Percentiles rank a stretch among this genome's conserved stretches.
Evolutionary conservation across 2,113 vertebrate genomes (phyloP).

Genomic region (Callopanchax toddi): DNA sequence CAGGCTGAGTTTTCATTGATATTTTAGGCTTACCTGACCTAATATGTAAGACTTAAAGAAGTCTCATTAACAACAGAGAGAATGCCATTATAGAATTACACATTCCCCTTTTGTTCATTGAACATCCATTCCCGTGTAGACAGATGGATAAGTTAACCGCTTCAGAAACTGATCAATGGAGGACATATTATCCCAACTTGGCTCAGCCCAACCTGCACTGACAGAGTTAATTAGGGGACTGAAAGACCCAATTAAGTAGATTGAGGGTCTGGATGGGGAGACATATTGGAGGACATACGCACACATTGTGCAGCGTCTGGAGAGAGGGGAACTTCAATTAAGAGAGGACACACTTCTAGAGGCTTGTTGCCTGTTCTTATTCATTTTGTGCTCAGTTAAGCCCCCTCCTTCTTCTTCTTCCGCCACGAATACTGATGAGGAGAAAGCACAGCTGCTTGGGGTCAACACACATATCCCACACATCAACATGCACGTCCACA

Average conservation of each 20-base stretch:
- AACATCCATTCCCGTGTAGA: conserved; percentile 24
- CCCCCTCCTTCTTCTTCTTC: conserved; percentile 12
- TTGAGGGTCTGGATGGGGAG: conserved; percentile 55
- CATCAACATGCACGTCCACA: conserved; percentile 31
- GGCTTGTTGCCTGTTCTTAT: conserved; percentile 69
- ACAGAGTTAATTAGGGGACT: conserved; percentile 80
- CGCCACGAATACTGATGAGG: conserved; percentile 75
- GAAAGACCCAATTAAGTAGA: conserved; percentile 81
- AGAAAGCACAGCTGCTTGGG: conserved; percentile 72
- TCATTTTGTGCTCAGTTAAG: conserved; percentile 61
- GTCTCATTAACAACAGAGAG: background rate
- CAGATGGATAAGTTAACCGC: conserved; percentile 73
- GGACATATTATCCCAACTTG: conserved; percentile 56
- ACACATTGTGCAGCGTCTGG: conserved; percentile 77
- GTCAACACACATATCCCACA: conserved; percentile 46
- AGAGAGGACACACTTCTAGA: conserved; percentile 62
- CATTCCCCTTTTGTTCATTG: conserved; percentile 17
- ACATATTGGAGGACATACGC: conserved; percentile 79
- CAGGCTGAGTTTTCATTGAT: no score
- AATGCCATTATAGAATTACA: conserved; percentile 13
- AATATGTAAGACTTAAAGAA: background rate
- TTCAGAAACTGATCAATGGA: conserved; percentile 70
- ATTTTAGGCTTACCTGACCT: background rate
- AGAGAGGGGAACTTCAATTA: conserved; percentile 78
- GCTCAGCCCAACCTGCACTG: conserved; percentile 55